Evolutionary conservation across 2,797 vertebrate species (phyloP).

Genomic region (Pelochelys cantorii): DNA sequence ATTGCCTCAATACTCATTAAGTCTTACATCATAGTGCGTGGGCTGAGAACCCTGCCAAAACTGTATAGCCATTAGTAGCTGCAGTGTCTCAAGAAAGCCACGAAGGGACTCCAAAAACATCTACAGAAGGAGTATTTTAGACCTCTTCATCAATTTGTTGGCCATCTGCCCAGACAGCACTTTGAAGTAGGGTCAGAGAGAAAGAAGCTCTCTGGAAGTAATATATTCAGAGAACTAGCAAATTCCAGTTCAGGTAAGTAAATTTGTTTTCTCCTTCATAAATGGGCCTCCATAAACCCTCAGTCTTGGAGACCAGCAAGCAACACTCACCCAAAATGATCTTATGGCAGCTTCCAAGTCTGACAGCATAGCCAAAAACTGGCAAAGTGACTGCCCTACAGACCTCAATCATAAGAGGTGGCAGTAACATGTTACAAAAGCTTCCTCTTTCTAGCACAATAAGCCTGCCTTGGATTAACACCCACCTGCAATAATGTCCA

Average conservation of each 20-base stretch:
- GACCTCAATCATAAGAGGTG: not conserved
- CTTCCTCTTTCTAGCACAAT: rapidly evolving
- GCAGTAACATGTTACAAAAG: not conserved
- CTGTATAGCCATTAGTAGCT: not conserved
- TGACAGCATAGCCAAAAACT: not conserved
- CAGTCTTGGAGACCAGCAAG: conserved; percentile 1
- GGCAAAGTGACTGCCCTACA: not conserved
- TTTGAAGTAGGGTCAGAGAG: conserved; percentile 46
- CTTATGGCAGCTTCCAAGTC: conserved; percentile 11
- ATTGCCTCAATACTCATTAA: conserved; percentile 49
- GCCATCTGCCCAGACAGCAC: conserved; percentile 42
- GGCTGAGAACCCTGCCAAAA: conserved; percentile 47
- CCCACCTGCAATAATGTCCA: not conserved
- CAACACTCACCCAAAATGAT: not conserved
- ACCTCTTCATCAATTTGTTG: conserved; percentile 44
- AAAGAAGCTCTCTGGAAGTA: not conserved
- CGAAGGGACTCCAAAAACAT: conserved; percentile 57
- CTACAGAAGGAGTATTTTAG: not conserved
- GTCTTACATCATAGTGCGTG: conserved; percentile 66
- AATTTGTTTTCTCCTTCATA: not conserved
- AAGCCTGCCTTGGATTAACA: not conserved
- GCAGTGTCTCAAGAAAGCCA: conserved; percentile 20
- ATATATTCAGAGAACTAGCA: not conserved
- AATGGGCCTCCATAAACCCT: conserved; percentile 1
- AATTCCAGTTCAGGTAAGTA: conserved; percentile 40